Evolutionary conservation across 1,140 invertebrate species (phyloP), one percentile per base, ranked within the genome.

Genomic region (Aphidius gifuensis): DNA sequence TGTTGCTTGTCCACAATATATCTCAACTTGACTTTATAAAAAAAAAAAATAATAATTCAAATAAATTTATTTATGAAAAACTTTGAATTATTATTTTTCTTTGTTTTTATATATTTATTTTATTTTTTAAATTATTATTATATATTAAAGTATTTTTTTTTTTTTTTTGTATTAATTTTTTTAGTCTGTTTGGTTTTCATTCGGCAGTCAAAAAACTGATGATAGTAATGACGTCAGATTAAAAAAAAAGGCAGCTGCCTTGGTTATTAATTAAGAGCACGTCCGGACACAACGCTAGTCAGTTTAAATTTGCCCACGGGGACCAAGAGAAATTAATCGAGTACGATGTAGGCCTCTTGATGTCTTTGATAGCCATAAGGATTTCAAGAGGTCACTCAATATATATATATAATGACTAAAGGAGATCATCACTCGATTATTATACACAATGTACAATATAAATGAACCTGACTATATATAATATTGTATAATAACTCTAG

Each of bases 211-310:
- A 49, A 55, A 78, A 75, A 75, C 73, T 67, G 65, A 43, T 53
- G 53, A 46, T 58, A 60, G 68, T 80, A 79, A 80, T 78, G 78
- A 78, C 74, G 72, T 74, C 72, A 75, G 68, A 64, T 32, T 32
- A 2, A 32, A 66, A 64, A 40, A 62, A 40, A 58, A 62, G 66
- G 68, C 76, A 78, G 74, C 76, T 75, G 73, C 69, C 70, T 71
- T 53, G 67, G 73, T 78, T 78, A 78, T 80, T 78, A 78, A 80
- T 78, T 80, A 78, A 76, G 70, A 75, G 69, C 64, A 68, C 67
- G 72, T 68, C 69, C 70, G 64, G 68, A 75, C 23, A 32, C 23
- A 64, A 68, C 66, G 66, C 60, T 69, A 68, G 69, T 69, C 61
- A 62, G 63, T 42, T 64, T 69, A 74, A 77, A 72, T 72, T 74